phyloP scores from a whole-genome alignment of 2,113 vertebrate genomes.

The Delphinus delphis region DNA sequence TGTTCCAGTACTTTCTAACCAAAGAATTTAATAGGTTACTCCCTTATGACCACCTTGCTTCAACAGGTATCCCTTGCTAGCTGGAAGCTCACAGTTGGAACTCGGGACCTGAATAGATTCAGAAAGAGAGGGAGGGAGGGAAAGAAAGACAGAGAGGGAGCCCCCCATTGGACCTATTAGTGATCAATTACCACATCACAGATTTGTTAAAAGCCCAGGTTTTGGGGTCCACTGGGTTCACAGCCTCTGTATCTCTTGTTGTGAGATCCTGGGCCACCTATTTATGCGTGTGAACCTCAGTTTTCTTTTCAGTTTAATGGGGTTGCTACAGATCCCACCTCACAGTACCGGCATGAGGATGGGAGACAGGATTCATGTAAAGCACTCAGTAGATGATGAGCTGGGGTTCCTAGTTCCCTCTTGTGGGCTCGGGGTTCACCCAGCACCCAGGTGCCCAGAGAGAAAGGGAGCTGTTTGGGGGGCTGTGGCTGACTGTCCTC shows the following conservation, averaged over 20 bases:
- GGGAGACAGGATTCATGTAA: background rate
- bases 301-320: background rate
- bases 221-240: background rate
- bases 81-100: rapidly evolving
- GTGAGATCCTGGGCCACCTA: background rate
- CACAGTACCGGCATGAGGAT: background rate
- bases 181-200: background rate
- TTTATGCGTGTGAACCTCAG: background rate
- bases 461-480: background rate
- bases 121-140: background rate
- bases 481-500: background rate
- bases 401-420: background rate
- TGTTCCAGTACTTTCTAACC: background rate
- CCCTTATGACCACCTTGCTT: background rate
- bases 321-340: background rate
- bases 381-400: rapidly evolving
- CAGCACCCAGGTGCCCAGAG: background rate
- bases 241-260: background rate
- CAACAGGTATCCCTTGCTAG: background rate
- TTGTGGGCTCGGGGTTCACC: background rate
- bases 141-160: background rate
- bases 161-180: background rate
- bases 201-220: background rate
- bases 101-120: background rate
- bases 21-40: background rate